phyloP scores from a whole-genome alignment of 2,888 invertebrate species.

The Lasius fuliginosus region DNA sequence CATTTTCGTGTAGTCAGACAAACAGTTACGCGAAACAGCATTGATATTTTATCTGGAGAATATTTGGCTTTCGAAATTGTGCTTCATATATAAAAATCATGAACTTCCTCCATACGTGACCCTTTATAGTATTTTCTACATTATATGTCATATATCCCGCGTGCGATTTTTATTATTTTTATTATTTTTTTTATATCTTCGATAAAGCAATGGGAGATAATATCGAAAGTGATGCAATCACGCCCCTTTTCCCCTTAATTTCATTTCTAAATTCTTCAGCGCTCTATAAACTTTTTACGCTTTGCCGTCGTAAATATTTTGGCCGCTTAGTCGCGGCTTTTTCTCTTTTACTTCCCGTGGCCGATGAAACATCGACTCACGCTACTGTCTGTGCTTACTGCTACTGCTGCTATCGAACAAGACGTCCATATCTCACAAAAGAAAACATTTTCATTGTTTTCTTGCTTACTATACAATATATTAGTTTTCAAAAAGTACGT shows the following conservation, averaged over 20 bases:
- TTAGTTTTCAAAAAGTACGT: not conserved
- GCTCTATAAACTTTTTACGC: slow-evolving; percentile 40
- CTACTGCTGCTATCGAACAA: slow-evolving; percentile 3
- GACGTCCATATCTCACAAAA: not conserved
- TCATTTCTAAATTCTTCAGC: slow-evolving; percentile 18
- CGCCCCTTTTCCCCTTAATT: slow-evolving; percentile 16
- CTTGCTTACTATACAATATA: not conserved
- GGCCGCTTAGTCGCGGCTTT: not conserved
- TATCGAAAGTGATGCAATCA: not conserved
- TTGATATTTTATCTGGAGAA: slow-evolving; percentile 3
- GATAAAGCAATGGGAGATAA: not conserved
- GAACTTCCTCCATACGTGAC: not conserved
- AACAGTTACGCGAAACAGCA: not conserved
- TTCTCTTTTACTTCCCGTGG: slow-evolving; percentile 7
- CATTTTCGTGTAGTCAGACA: not conserved
- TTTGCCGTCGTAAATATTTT: slow-evolving; percentile 33
- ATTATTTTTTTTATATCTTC: too few species aligned
- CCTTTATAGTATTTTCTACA: not conserved
- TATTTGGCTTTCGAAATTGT: slow-evolving; percentile 9
- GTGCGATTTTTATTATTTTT: slow-evolving; percentile 13
- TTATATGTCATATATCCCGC: not conserved
- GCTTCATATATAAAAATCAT: not conserved
- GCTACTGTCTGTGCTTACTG: slow-evolving; percentile 4
- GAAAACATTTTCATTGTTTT: not conserved
- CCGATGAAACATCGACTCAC: slow-evolving; percentile 19